Evolutionary conservation across 2,113 vertebrate genomes (phyloP).

Genomic region (Aythya baeri): DNA sequence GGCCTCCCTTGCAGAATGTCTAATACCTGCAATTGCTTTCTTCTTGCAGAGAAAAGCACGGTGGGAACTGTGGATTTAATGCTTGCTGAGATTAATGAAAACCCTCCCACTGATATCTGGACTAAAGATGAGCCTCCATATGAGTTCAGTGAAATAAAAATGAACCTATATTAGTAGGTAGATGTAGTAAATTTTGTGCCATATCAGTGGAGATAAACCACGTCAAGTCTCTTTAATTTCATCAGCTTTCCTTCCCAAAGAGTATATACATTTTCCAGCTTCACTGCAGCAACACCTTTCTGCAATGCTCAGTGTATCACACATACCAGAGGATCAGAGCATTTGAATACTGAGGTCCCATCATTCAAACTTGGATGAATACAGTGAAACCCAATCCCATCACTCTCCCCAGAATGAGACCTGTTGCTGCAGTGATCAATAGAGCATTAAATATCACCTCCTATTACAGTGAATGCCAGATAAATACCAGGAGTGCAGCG

Average conservation of each 20-base stretch:
- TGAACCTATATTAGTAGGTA: not conserved
- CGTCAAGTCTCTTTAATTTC: not conserved
- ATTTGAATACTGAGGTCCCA: not conserved
- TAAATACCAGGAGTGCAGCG: not conserved
- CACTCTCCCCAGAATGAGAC: not conserved
- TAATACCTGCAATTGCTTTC: not conserved
- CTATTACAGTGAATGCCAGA: not conserved
- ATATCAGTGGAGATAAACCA: not conserved
- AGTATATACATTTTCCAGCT: not conserved
- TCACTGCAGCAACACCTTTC: not conserved
- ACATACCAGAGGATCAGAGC: not conserved
- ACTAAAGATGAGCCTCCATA: not conserved
- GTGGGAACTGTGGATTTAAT: not conserved
- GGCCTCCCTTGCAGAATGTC: not conserved
- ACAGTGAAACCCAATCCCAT: not conserved
- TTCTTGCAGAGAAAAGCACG: not conserved
- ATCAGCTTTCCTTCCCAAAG: not conserved
- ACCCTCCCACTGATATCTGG: not conserved
- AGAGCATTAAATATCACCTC: not conserved
- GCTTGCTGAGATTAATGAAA: not conserved
- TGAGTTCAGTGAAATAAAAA: not conserved
- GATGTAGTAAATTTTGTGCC: not conserved
- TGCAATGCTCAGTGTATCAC: not conserved
- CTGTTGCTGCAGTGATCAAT: not conserved
- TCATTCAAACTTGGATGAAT: not conserved